Conservation (phyloP, 2,888 invertebrate genomes). For the Nomada hirtipes region DNA sequence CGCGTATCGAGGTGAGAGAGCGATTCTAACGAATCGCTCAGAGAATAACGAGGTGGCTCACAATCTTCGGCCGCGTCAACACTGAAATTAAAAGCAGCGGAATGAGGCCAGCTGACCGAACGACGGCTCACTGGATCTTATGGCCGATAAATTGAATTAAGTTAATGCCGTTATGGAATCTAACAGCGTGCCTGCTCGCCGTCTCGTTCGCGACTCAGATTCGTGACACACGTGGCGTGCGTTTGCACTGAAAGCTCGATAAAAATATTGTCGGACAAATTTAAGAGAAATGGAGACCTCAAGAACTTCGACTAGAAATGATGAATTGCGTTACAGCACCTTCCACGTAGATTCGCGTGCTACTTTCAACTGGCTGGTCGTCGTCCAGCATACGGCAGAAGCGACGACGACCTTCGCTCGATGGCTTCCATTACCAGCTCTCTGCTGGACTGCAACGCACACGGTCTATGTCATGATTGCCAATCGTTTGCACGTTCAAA, state of each 20-base stretch:
- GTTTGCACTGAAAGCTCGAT: not conserved
- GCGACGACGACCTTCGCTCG: constrained; percentile 72
- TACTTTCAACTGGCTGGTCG: constrained; percentile 77
- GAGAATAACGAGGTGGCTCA: constrained; percentile 14
- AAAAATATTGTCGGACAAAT: not conserved
- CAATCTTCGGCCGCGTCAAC: constrained; percentile 50
- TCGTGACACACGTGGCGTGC: constrained; percentile 4
- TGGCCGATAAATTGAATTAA: constrained; percentile 71
- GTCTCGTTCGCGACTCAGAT: not conserved
- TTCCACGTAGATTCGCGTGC: constrained; percentile 73
- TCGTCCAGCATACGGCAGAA: constrained; percentile 60
- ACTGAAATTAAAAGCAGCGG: constrained; percentile 58
- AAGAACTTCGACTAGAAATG: not conserved
- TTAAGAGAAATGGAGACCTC: not conserved
- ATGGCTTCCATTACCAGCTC: constrained; percentile 73
- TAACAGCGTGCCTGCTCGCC: constrained; percentile 24
- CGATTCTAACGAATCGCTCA: not conserved
- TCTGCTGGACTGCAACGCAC: constrained; percentile 67
- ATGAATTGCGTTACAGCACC: constrained; percentile 51
- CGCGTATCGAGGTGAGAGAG: constrained; percentile 12
- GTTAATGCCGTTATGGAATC: constrained; percentile 70
- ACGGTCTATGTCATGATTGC: constrained; percentile 37
- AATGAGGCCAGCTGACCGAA: constrained; percentile 30
- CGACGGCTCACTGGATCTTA: constrained; percentile 24
- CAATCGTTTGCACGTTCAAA: constrained; percentile 38